A percentile compares a stretch with the other conserved stretches of the same genome.
Conservation (phyloP, 2,113 vertebrate genomes). For the Dipodomys spectabilis region DNA sequence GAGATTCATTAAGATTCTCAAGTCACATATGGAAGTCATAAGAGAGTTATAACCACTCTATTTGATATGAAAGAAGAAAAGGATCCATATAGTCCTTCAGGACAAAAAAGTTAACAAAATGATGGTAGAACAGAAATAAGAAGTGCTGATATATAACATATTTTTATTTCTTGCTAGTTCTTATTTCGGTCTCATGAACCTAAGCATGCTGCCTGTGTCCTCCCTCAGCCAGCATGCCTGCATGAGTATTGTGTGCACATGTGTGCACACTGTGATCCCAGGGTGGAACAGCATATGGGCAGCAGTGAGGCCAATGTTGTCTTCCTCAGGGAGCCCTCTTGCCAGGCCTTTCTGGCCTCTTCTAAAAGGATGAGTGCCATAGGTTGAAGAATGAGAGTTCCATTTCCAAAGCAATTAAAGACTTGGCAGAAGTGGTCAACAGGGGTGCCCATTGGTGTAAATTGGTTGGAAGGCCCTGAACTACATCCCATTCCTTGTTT, state of each 20-base stretch:
- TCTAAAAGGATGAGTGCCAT: constrained; percentile 63
- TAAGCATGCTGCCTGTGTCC: neutral
- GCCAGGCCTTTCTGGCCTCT: constrained; percentile 59
- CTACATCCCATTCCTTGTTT: constrained; percentile 39
- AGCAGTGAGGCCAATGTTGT: neutral
- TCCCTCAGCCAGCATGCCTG: neutral
- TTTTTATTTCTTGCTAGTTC: neutral
- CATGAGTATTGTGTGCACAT: neutral
- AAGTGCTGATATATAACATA: neutral
- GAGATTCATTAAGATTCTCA: too few species aligned
- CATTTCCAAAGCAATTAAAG: constrained; percentile 78
- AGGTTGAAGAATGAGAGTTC: constrained; percentile 64
- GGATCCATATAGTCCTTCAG: neutral
- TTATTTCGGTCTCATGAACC: neutral
- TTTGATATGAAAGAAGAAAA: neutral
- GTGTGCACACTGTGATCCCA: neutral
- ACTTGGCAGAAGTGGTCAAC: constrained; percentile 66
- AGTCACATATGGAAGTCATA: neutral
- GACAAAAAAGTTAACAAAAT: neutral
- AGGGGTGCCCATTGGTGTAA: constrained; percentile 35
- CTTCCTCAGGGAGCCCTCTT: neutral
- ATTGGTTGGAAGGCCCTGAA: constrained; percentile 53
- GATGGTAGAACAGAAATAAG: neutral
- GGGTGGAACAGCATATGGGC: neutral
- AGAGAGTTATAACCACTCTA: neutral